Evolutionary conservation across 2,888 invertebrate genomes (phyloP).

Genomic region (Hirtodrosophila confusa): DNA sequence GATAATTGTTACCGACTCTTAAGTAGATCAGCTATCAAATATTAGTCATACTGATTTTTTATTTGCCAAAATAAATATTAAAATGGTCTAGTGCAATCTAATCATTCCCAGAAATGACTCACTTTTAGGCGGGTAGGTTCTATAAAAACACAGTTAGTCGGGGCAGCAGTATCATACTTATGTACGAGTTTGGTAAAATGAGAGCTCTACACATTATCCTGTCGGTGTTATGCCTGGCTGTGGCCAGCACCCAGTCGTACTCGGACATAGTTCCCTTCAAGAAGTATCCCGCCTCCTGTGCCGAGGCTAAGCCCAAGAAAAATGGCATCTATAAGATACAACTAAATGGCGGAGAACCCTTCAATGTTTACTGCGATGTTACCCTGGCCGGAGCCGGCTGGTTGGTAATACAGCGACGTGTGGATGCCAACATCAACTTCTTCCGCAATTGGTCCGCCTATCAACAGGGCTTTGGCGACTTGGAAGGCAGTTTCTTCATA

Average conservation of each 20-base stretch:
- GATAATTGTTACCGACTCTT: slow-evolving; percentile 1
- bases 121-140: slow-evolving; percentile 14
- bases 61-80: slow-evolving; percentile 12
- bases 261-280: slow-evolving; percentile 20
- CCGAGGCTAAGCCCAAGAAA: slow-evolving; percentile 49
- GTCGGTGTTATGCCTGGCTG: slow-evolving; percentile 14
- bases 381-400: slow-evolving; percentile 87
- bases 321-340: slow-evolving; percentile 45
- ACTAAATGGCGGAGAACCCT: slow-evolving; percentile 80
- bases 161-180: neutral
- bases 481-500: slow-evolving; percentile 89
- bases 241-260: slow-evolving; percentile 11
- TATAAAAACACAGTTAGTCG: slow-evolving; percentile 17
- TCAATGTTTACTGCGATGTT: slow-evolving; percentile 86
- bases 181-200: slow-evolving; percentile 15
- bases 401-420: slow-evolving; percentile 88
- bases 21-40: slow-evolving; percentile 1
- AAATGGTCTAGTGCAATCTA: slow-evolving; percentile 29
- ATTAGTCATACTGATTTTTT: slow-evolving; percentile 4
- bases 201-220: slow-evolving; percentile 14
- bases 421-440: slow-evolving; percentile 88
- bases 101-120: slow-evolving; percentile 27
- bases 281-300: slow-evolving; percentile 36
- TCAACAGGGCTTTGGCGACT: slow-evolving; percentile 88
- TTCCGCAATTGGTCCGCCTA: slow-evolving; percentile 88